phyloP scores from a whole-genome alignment of 2,888 invertebrate species.

The Xanthia togata region DNA sequence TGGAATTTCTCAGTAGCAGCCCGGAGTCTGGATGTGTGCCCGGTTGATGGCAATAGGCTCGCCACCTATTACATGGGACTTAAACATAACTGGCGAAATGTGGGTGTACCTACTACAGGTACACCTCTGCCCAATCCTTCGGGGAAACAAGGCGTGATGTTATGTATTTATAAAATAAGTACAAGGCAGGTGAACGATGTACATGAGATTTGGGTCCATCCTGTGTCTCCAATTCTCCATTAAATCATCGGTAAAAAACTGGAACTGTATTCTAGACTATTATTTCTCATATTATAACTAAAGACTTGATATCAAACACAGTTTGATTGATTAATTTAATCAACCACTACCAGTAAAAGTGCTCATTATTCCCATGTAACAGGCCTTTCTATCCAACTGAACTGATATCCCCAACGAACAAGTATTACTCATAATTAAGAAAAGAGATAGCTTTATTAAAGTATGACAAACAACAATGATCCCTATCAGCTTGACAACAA shows the following conservation, averaged over 20 bases:
- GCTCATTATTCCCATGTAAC: neutral
- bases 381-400: slow-evolving; percentile 2
- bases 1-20: too few species aligned
- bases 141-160: too few species aligned
- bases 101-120: too few species aligned
- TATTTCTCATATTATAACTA: neutral
- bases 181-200: neutral
- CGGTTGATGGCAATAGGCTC: too few species aligned
- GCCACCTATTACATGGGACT: too few species aligned
- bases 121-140: too few species aligned
- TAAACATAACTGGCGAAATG: too few species aligned
- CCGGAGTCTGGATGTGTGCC: too few species aligned
- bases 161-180: neutral
- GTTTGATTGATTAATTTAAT: neutral
- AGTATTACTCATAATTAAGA: neutral
- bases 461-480: slow-evolving; percentile 5
- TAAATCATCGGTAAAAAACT: neutral
- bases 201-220: neutral
- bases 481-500: slow-evolving; percentile 15
- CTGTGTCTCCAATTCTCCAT: neutral
- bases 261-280: neutral
- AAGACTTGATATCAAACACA: neutral
- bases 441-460: neutral
- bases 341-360: neutral
- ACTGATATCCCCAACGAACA: slow-evolving; percentile 2